Evolutionary conservation across 2,888 invertebrate species (phyloP), one percentile per base, ranked within the genome.

Genomic region (Gastrophysa polygoni): DNA sequence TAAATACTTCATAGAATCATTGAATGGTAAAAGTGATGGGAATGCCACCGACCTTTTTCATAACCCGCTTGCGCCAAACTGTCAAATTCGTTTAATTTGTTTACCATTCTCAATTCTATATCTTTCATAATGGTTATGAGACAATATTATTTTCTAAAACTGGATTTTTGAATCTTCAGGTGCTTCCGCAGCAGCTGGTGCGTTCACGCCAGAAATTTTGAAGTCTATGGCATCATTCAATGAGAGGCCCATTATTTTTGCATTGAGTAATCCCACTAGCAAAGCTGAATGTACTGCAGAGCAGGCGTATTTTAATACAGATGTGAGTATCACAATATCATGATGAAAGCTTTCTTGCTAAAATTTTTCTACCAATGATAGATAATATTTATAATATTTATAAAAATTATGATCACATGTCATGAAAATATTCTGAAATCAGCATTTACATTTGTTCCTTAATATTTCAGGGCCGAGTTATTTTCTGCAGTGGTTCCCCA

Each of bases 211-310:
- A 6, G 90, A 90, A 69, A 89, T 99, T 51, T 82, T 99, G 54
- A 83, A 88, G 74, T 89, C 89, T 71, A 97, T 99, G 98, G 94
- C 90, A 0, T 81, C 84, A 60, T 90, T 91, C 78, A 95, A 95
- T 71, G 90, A 95, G 2, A 86, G 91, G 56, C 99, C 99, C 0
- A 88, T 99, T 70, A 91, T 99, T 68, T 98, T 99, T 80, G 98
- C 99, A 8, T 86, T 99, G 44, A 98, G 98, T 71, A 99, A 99
- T 84, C 99, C 99, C 5, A 99, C 99, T 0, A 91, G 90, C 81
- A 95, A 95, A 85, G 96, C 99, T 0, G 99, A 99, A 82, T 99
- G 99, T 79, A 98, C 98, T 0, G 98, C 99, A 1, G 93, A 97
- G 75, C 90, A 92, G 72, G 98, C 98, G 0, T 99, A 95, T 78